phyloP scores from a whole-genome alignment of 2,113 vertebrate genomes.

The Gopherus evgoodei region DNA sequence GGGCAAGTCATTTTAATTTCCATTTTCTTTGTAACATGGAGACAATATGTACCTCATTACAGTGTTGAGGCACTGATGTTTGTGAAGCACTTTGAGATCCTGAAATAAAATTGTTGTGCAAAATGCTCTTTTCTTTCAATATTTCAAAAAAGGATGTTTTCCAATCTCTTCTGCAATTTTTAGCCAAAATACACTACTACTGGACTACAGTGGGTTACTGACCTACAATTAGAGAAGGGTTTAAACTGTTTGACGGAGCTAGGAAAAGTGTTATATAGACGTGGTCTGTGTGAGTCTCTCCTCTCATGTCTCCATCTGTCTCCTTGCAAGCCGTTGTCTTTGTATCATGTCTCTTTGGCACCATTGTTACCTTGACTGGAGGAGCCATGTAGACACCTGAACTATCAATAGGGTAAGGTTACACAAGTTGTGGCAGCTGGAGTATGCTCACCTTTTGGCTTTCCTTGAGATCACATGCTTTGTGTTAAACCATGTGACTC shows the following conservation, averaged over 20 bases:
- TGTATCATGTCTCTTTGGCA: accelerated
- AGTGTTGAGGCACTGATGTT: accelerated
- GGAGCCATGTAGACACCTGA: not conserved
- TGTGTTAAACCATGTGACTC: not conserved
- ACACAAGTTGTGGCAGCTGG: not conserved
- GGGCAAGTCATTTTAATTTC: accelerated
- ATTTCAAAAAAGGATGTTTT: not conserved
- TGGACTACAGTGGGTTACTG: not conserved
- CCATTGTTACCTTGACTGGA: not conserved
- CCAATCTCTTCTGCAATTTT: accelerated
- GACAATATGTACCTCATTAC: accelerated
- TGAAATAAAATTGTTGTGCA: not conserved
- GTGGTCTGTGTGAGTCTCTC: not conserved
- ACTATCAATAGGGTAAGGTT: accelerated
- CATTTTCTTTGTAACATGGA: not conserved
- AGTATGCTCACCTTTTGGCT: accelerated
- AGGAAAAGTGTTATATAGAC: not conserved
- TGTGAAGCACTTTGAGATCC: not conserved
- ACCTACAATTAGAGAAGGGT: not conserved
- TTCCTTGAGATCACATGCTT: not conserved
- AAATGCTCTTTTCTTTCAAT: accelerated
- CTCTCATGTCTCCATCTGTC: not conserved
- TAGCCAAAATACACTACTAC: accelerated
- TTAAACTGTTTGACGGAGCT: not conserved
- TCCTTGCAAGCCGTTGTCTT: not conserved